These are phyloP conservation scores for Aphaenogaster floridana DNA, from an alignment of 1,140 invertebrate species.

Conservation along the genomic window DNA sequence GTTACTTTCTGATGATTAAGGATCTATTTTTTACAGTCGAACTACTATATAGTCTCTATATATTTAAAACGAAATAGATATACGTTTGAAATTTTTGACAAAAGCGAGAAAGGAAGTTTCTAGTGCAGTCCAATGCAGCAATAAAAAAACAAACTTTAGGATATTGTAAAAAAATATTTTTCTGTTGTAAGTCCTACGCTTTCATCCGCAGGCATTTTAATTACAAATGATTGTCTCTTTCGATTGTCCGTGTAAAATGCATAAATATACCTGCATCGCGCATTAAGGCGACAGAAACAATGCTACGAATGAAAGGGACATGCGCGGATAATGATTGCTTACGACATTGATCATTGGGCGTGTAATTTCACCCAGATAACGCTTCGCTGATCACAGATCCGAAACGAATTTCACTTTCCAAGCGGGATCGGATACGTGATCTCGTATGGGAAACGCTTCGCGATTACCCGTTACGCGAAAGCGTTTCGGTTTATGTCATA, in stretches of 20 bases:
- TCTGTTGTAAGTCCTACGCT: not conserved
- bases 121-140: too few species aligned
- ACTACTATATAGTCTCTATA: too few species aligned
- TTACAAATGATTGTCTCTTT: not conserved
- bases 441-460: too few species aligned
- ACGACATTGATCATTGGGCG: conserved; percentile 30
- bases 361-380: conserved; percentile 58
- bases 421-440: not conserved
- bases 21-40: too few species aligned
- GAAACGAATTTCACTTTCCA: conserved; percentile 52
- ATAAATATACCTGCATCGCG: not conserved
- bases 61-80: too few species aligned
- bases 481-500: conserved; percentile 34
- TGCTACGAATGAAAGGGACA: conserved; percentile 15
- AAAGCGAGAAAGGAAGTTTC: too few species aligned
- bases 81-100: too few species aligned
- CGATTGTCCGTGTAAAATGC: not conserved
- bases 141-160: not conserved
- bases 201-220: not conserved
- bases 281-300: not conserved
- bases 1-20: not conserved
- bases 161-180: not conserved
- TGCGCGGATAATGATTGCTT: conserved; percentile 31
- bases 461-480: conserved; percentile 22
- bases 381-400: conserved; percentile 27